Conservation (phyloP, 2,113 vertebrate genomes). For the Phrynosoma platyrhinos region DNA sequence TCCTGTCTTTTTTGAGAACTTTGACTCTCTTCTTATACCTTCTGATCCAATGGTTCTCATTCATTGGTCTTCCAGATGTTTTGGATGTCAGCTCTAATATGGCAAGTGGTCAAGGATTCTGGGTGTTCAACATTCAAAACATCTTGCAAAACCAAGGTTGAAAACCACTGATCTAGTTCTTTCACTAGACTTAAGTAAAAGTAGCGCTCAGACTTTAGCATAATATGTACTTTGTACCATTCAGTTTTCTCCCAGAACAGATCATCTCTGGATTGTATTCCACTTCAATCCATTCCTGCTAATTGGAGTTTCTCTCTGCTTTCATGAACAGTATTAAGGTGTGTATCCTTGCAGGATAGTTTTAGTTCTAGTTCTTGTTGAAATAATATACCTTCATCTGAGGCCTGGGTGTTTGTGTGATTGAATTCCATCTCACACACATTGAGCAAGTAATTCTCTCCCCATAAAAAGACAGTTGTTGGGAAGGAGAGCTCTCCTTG, state of each 20-base stretch:
- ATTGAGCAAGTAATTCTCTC: not conserved
- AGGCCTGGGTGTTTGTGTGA: not conserved
- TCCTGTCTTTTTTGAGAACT: not conserved
- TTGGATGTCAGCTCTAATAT: too few species aligned
- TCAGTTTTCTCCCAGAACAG: not conserved
- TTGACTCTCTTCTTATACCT: not conserved
- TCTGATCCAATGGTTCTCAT: not conserved
- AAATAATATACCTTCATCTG: not conserved
- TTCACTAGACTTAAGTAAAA: not conserved
- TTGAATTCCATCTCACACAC: not conserved
- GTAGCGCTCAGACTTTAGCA: not conserved
- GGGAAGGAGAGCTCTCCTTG: not conserved
- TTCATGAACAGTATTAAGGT: slow-evolving; percentile 31
- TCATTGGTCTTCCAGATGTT: too few species aligned
- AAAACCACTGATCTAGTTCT: too few species aligned
- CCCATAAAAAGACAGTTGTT: not conserved
- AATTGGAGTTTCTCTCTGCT: not conserved
- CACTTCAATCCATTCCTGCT: not conserved
- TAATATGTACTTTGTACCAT: not conserved
- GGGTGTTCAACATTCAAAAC: too few species aligned
- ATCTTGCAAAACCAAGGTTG: too few species aligned
- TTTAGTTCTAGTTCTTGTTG: not conserved
- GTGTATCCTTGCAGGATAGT: not conserved
- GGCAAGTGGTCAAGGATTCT: too few species aligned
- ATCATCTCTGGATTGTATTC: not conserved